Evolutionary conservation across 2,888 invertebrate species (phyloP).

Genomic region (Ormyrus pomaceus): DNA sequence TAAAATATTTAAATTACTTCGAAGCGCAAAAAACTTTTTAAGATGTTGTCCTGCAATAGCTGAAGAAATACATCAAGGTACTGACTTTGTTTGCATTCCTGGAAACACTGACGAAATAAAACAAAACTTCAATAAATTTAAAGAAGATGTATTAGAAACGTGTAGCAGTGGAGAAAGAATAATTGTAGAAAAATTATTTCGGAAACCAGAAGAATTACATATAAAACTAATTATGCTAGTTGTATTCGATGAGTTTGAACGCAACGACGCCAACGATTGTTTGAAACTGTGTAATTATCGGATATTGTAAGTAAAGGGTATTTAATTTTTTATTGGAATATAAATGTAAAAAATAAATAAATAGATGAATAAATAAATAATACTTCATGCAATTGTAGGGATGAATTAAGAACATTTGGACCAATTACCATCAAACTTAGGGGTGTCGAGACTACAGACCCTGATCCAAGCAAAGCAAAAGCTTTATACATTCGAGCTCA

Average conservation of each 20-base stretch:
- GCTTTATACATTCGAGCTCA: constrained; percentile 87
- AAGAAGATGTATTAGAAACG: constrained; percentile 73
- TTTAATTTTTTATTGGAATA: constrained; percentile 18
- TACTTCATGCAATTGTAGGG: constrained; percentile 67
- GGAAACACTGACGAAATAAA: constrained; percentile 80
- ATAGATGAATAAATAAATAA: neutral
- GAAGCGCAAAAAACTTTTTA: constrained; percentile 83
- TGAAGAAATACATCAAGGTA: constrained; percentile 71
- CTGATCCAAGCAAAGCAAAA: constrained; percentile 88
- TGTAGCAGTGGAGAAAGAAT: constrained; percentile 77
- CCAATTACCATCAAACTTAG: constrained; percentile 80
- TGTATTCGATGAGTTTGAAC: constrained; percentile 86
- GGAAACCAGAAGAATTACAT: constrained; percentile 85
- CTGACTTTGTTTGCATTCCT: constrained; percentile 92
- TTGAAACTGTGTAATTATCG: constrained; percentile 82
- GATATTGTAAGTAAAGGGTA: constrained; percentile 78
- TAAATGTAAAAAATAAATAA: too few relatives aligned
- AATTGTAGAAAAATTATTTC: constrained; percentile 85
- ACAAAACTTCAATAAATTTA: constrained; percentile 82
- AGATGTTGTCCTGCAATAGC: constrained; percentile 64
- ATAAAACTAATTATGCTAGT: constrained; percentile 87
- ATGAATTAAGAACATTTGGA: constrained; percentile 72
- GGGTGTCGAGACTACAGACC: constrained; percentile 85
- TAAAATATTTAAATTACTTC: constrained; percentile 84
- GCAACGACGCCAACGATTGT: constrained; percentile 80